Percentiles rank a stretch among this genome's conserved stretches.
Evolutionary conservation across 2,888 invertebrate species (phyloP).

Genomic region (Bursaphelenchus okinawaensis): DNA sequence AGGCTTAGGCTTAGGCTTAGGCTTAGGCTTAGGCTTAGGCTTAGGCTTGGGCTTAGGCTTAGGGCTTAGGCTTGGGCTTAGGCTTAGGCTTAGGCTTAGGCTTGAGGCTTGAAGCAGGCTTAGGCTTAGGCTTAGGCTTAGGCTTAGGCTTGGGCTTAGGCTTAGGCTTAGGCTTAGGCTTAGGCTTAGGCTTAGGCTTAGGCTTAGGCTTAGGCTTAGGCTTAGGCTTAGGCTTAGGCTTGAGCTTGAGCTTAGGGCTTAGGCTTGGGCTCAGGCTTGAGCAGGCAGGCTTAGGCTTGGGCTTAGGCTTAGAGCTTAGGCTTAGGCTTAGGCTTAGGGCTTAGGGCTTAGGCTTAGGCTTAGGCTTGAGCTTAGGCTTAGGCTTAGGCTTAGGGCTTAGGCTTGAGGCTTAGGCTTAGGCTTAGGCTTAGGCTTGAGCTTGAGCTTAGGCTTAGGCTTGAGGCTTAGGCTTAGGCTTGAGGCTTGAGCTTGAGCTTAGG

Average conservation of each 20-base stretch:
- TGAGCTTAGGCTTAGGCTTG: too few relatives aligned
- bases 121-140: constrained; percentile 1
- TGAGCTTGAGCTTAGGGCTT: background rate
- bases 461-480: too few relatives aligned
- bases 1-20: constrained; percentile 8
- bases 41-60: constrained; percentile 5
- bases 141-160: background rate
- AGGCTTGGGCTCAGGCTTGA: background rate
- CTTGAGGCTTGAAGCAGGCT: constrained; percentile 1
- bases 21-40: constrained; percentile 3
- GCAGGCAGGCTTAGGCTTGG: background rate
- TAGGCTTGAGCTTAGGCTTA: too few relatives aligned
- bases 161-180: constrained; percentile 1
- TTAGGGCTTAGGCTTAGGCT: too few relatives aligned
- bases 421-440: too few relatives aligned
- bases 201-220: background rate
- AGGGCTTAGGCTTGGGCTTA: constrained; percentile 7
- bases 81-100: constrained; percentile 5
- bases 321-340: too few relatives aligned
- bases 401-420: too few relatives aligned
- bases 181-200: background rate
- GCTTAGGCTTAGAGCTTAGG: background rate
- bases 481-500: too few relatives aligned
- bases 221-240: background rate
- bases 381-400: too few relatives aligned